phyloP scores from a whole-genome alignment of 2,888 invertebrate species.

The Ptychoptera contaminata region DNA sequence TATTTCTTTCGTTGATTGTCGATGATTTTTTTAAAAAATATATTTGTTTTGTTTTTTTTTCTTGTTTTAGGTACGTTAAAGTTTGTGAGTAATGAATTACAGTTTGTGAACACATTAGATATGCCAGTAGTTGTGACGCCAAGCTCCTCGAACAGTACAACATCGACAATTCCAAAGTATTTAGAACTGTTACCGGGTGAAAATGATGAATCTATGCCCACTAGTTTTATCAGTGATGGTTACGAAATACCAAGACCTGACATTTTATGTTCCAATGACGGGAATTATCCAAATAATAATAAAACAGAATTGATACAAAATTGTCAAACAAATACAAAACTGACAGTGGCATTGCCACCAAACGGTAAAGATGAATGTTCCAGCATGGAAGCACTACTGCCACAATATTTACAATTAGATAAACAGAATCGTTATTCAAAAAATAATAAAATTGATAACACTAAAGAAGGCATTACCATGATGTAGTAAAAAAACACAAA shows the following conservation, averaged over 20 bases:
- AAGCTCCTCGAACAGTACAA: slow-evolving; percentile 1
- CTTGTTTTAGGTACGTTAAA: slow-evolving; percentile 9
- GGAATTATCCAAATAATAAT: not conserved
- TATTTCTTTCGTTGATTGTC: not conserved
- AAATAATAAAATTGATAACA: too few relatives aligned
- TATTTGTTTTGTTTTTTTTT: not conserved
- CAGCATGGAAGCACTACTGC: slow-evolving; percentile 1
- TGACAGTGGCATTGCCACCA: slow-evolving; percentile 9
- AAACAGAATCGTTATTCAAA: too few relatives aligned
- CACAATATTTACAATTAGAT: not conserved
- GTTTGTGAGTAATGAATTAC: slow-evolving; percentile 5
- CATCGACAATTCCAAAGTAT: slow-evolving; percentile 36
- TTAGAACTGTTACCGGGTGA: slow-evolving; percentile 48
- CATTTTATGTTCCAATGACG: slow-evolving; percentile 4
- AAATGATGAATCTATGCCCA: slow-evolving; percentile 21
- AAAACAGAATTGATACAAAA: slow-evolving; percentile 10
- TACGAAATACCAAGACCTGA: slow-evolving; percentile 13
- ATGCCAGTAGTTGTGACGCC: slow-evolving; percentile 2
- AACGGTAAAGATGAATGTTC: slow-evolving; percentile 6
- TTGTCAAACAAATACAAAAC: slow-evolving; percentile 10
- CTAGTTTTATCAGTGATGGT: slow-evolving; percentile 8
- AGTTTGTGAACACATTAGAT: slow-evolving; percentile 9
- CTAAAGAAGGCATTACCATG: too few relatives aligned
- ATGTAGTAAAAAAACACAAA: too few relatives aligned
- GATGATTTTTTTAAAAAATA: not conserved